phyloP scores from a whole-genome alignment of 2,888 invertebrate genomes.

The Sialis fuliginosa region DNA sequence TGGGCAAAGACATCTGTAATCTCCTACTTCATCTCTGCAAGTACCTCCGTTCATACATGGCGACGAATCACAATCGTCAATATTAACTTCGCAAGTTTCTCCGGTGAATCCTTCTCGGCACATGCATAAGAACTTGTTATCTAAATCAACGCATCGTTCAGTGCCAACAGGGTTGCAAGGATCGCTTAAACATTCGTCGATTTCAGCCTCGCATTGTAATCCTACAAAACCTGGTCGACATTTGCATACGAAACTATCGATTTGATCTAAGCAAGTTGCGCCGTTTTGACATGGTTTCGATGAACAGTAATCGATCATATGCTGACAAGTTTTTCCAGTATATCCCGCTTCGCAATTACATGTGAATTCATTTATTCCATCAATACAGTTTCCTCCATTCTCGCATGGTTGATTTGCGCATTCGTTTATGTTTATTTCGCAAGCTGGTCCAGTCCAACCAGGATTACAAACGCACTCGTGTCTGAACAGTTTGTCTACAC shows the following conservation, averaged over 20 bases:
- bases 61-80: conserved; percentile 69
- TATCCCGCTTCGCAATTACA: conserved; percentile 90
- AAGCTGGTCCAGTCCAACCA: conserved; percentile 66
- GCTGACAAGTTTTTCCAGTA: conserved; percentile 85
- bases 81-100: conserved; percentile 63
- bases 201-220: conserved; percentile 83
- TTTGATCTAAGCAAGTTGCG: conserved; percentile 69
- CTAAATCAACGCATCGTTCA: conserved; percentile 73
- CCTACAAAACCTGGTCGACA: conserved; percentile 87
- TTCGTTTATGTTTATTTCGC: conserved; percentile 83
- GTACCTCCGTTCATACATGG: conserved; percentile 82
- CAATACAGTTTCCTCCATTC: conserved; percentile 84
- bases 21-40: conserved; percentile 72
- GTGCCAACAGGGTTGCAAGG: conserved; percentile 84
- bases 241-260: conserved; percentile 82
- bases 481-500: conserved; percentile 73
- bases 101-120: conserved; percentile 84
- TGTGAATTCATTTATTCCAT: conserved; percentile 63
- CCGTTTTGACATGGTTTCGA: conserved; percentile 84
- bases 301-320: conserved; percentile 81
- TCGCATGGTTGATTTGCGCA: conserved; percentile 78
- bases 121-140: conserved; percentile 71
- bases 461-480: conserved; percentile 82
- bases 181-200: conserved; percentile 81
- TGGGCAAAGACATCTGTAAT: conserved; percentile 64